A percentile compares a stretch with the other conserved stretches of the same genome.
Evolutionary conservation across 2,888 invertebrate genomes (phyloP).

Genomic region (Lepidochitona cinerea): DNA sequence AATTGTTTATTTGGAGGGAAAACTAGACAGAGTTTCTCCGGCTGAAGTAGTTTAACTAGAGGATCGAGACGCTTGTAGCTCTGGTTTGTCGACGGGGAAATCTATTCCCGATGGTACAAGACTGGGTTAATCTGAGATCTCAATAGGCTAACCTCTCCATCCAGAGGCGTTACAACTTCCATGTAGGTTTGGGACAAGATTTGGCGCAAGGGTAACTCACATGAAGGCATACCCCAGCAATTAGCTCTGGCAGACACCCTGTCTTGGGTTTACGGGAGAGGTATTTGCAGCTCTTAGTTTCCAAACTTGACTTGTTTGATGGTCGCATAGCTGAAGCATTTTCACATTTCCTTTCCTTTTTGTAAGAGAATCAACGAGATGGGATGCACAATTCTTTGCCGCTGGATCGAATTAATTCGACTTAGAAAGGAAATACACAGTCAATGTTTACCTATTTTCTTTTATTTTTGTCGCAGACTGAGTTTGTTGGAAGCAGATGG

Average conservation of each 20-base stretch:
- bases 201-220: too few relatives aligned
- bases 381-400: background rate
- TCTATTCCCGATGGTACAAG: background rate
- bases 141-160: too few relatives aligned
- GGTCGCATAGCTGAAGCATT: background rate
- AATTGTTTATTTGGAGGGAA: conserved; percentile 1
- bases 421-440: background rate
- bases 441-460: conserved; percentile 4
- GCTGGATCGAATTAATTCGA: background rate
- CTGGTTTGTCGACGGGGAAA: background rate
- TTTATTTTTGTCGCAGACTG: background rate
- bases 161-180: too few relatives aligned
- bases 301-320: background rate
- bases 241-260: background rate
- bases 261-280: background rate
- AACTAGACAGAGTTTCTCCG: background rate
- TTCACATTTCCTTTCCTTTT: background rate
- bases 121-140: too few relatives aligned
- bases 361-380: background rate
- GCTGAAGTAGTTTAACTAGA: background rate
- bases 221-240: background rate
- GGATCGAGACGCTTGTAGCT: background rate
- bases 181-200: too few relatives aligned
- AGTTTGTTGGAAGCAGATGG: conserved; percentile 6
- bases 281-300: background rate